phyloP scores from a whole-genome alignment of 2,888 invertebrate genomes.

The Timema cristinae region DNA sequence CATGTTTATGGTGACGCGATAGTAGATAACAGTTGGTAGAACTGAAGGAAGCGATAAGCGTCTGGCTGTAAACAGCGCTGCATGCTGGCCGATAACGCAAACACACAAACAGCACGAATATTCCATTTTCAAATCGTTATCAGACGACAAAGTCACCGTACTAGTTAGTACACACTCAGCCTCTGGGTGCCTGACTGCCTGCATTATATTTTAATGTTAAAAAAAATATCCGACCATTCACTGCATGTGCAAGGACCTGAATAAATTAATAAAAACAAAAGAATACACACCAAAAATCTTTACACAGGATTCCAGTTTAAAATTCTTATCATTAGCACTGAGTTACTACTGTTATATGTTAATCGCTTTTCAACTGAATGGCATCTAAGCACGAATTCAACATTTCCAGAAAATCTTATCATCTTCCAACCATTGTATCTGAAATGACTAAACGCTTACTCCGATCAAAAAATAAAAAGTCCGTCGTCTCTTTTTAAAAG shows the following conservation, averaged over 20 bases:
- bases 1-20: conserved; percentile 30
- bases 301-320: conserved; percentile 17
- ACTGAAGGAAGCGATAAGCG: conserved; percentile 29
- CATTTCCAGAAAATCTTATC: too few relatives aligned
- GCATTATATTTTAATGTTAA: conserved; percentile 23
- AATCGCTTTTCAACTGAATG: too few relatives aligned
- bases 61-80: conserved; percentile 28
- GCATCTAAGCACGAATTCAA: too few relatives aligned
- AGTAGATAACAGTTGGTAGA: conserved; percentile 23
- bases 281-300: too few relatives aligned
- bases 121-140: conserved; percentile 48
- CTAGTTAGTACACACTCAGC: not conserved
- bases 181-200: not conserved
- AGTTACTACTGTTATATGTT: too few relatives aligned
- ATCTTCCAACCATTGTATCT: conserved; percentile 28
- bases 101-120: conserved; percentile 46
- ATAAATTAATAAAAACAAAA: too few relatives aligned
- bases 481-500: not conserved
- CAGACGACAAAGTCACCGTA: conserved; percentile 41
- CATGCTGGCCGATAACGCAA: conserved; percentile 25
- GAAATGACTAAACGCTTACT: conserved; percentile 22
- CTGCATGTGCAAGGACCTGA: too few relatives aligned
- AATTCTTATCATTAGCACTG: conserved; percentile 25
- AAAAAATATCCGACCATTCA: not conserved
- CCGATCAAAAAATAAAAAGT: conserved; percentile 2